These are phyloP conservation scores for Drosophila quinaria DNA, from an alignment of 2,888 invertebrate species.

Conservation along the genomic window DNA sequence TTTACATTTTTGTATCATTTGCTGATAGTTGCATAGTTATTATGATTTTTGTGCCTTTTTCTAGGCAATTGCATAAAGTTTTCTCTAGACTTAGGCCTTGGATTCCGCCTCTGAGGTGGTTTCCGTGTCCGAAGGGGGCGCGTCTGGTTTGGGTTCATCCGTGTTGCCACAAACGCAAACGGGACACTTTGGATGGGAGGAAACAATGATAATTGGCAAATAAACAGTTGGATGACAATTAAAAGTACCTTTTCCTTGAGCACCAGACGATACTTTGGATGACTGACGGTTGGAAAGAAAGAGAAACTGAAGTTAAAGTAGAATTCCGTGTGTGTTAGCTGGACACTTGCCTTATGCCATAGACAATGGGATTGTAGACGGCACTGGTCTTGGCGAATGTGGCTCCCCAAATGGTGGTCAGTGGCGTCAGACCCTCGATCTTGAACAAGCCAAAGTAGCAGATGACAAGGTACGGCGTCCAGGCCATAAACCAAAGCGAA, in stretches of 20 bases:
- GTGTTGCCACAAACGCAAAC: slow-evolving; percentile 85
- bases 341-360: slow-evolving; percentile 91
- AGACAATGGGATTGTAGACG: slow-evolving; percentile 95
- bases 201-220: background rate
- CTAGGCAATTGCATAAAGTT: slow-evolving; percentile 50
- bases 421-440: slow-evolving; percentile 90
- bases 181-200: slow-evolving; percentile 86
- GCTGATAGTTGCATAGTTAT: slow-evolving; percentile 18
- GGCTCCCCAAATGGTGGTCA: slow-evolving; percentile 95
- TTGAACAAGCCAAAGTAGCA: slow-evolving; percentile 93
- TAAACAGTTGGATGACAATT: background rate
- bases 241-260: slow-evolving; percentile 86
- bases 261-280: slow-evolving; percentile 88
- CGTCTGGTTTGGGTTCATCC: slow-evolving; percentile 84
- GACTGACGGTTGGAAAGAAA: slow-evolving; percentile 82
- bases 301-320: background rate
- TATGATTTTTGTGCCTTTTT: slow-evolving; percentile 50
- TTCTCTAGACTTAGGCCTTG: slow-evolving; percentile 72
- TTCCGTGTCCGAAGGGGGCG: slow-evolving; percentile 83
- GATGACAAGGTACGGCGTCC: slow-evolving; percentile 95
- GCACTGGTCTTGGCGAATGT: slow-evolving; percentile 96
- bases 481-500: slow-evolving; percentile 95
- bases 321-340: background rate
- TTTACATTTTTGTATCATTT: slow-evolving; percentile 51
- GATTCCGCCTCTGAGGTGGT: slow-evolving; percentile 82